Evolutionary conservation across 1,140 invertebrate genomes (phyloP), one percentile per base, ranked within the genome.

Genomic region (Zaprionus taronus): DNA sequence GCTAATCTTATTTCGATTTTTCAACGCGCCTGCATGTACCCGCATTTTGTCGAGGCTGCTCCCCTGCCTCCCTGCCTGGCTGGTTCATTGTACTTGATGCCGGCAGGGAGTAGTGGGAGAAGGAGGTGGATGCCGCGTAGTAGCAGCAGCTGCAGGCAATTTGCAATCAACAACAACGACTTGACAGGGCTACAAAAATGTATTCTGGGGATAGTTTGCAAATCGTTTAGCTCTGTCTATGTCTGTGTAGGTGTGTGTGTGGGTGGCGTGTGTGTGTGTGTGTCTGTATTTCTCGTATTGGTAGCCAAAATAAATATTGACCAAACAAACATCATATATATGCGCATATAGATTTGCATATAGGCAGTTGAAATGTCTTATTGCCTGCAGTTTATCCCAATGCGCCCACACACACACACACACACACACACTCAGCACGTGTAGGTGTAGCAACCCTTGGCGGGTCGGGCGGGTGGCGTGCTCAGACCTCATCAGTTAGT

Each of bases 1-100:
- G 49, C 65, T 86, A 79, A 84, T 81, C 78, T 72, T 79, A 78
- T 79, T 81, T 84, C 83, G 82, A 85, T 85, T 85, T 85, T 85
- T 58, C 83, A 62, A 49, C 20, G 20, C 36, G 17, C 20, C 22
- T 66, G 60, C 41, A 47, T 41, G 53, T 49, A 55, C 67, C 66
- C 70, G 81, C 61, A 58, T 44, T 26, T 61, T 51, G n/a, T 15
- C 36, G 12, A 20, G 36, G 22, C 38, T 20, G 63, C 67, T 51
- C 26, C 49, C 61, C 31, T 34, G 9, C 31, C 9, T 34, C 9
- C 31, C 31, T 11, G 3, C 22, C 49, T 41, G 55, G n/a, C 53
- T 71, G 60, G 60, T 71, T 71, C 67, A 71, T 70, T 64, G 66
- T 74, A 62, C 20, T 26, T 22, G 41, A 44, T n/a, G 41, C 41